Evolutionary conservation across 2,113 vertebrate genomes (phyloP), one percentile per base, ranked within the genome.

Genomic region (Ctenodactylus gundi): DNA sequence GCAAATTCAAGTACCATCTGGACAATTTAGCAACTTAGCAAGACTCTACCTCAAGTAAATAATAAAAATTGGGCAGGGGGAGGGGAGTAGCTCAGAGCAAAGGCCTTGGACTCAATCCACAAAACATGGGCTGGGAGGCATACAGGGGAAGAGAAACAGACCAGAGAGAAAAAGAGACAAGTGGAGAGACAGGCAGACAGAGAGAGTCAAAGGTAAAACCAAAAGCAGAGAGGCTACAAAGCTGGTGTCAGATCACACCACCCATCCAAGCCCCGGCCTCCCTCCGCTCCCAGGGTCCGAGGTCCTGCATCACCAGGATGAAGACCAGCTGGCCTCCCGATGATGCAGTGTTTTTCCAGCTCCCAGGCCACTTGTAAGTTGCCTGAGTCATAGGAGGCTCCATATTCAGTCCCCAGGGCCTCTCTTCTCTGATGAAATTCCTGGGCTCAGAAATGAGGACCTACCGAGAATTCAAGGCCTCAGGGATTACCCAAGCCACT

Each of bases 291-390:
- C 12, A 2, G 64, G 13, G 70, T 51, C 68, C 9, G 2, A 18
- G 53, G 53, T 29, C 53, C 17, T 4, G 39, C 64, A 20, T 34
- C 64, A 23, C 39, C 21, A 3, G 7, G 85, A 81, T 25, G 39
- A 36, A 75, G 85, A 15, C 67, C 85, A 90, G 68, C 90, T 92
- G 91, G 55, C 11, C 4, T 1, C 49, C 25, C 0, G 6, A 20
- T 9, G 2, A 27, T 2, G 1, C 29, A 3, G 76, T 39, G 70
- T 58, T 94, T 95, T 89, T 90, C 96, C 95, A 89, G n/a, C 12
- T 7, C 8, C 49, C 72, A 6, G 0, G n/a, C 29, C 68, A 12
- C 0, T 0, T 29, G 58, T 4, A 10, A 58, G 6, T 0, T 4
- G 70, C 13, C 27, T 92, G 85, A 76, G 76, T 85, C 84, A 77